Evolutionary conservation across 1,140 invertebrate species (phyloP).

Genomic region (Luehdorfia chinensis): DNA sequence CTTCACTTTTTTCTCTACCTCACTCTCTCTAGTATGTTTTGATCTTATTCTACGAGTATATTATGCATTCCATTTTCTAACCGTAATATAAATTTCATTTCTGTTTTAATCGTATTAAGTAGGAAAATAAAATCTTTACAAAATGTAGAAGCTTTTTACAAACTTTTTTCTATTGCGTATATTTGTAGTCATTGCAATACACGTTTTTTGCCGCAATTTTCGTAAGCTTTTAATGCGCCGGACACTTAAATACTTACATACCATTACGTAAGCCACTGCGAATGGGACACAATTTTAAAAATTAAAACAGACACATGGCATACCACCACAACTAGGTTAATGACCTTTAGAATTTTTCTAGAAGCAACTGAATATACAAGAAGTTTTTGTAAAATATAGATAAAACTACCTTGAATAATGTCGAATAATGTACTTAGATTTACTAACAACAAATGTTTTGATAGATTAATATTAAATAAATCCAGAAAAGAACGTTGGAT

Average conservation of each 20-base stretch:
- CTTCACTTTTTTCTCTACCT: no score
- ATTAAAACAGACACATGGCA: conserved; percentile 30
- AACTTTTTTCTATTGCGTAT: conserved; percentile 9
- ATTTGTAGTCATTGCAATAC: conserved; percentile 10
- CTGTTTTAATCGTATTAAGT: not conserved
- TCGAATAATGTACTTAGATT: no score
- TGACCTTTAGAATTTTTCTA: no score
- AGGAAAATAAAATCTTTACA: not conserved
- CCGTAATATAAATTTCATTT: not conserved
- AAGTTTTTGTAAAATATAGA: no score
- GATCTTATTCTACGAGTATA: not conserved
- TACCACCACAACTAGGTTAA: conserved; percentile 54
- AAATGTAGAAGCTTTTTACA: conserved; percentile 6
- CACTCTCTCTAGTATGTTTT: no score
- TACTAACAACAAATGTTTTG: no score
- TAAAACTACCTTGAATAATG: no score
- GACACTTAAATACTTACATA: conserved; percentile 10
- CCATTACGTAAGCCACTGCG: conserved; percentile 14
- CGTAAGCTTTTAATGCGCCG: conserved; percentile 7
- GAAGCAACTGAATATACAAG: no score
- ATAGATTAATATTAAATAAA: no score
- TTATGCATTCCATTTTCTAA: not conserved
- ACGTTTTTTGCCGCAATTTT: no score
- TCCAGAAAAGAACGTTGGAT: no score
- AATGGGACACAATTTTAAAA: conserved; percentile 17